Evolutionary conservation across 1,140 invertebrate species (phyloP).

Genomic region (Brachionus sp.): DNA sequence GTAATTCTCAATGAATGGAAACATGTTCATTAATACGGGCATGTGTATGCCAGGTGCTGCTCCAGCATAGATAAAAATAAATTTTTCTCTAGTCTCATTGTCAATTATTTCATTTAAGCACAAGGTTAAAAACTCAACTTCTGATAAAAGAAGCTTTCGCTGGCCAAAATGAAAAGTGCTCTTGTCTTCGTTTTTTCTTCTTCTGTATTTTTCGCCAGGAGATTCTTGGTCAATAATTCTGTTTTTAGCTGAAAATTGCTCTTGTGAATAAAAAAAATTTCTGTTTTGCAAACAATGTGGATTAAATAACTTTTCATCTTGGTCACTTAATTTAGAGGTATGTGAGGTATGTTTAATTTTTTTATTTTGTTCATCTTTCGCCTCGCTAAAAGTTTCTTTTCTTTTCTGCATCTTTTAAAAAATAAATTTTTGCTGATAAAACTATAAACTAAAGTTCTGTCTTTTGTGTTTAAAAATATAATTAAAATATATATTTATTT

Average conservation of each 20-base stretch:
- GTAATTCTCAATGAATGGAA: neutral
- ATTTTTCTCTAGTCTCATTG: neutral
- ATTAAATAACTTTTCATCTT: neutral
- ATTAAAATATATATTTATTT: neutral
- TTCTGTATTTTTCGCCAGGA: neutral
- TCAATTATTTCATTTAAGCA: neutral
- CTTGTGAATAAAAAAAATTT: neutral
- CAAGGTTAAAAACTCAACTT: neutral
- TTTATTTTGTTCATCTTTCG: neutral
- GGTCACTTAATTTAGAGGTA: neutral
- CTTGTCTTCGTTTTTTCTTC: neutral
- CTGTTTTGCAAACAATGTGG: neutral
- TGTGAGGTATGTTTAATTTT: neutral
- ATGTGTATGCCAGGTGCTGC: neutral
- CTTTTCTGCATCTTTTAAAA: neutral
- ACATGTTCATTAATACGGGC: neutral
- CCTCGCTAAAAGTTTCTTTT: neutral
- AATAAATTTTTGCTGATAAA: neutral
- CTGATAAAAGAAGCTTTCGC: neutral
- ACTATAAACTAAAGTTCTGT: neutral
- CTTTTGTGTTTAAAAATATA: neutral
- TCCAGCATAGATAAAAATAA: slow-evolving; percentile 4
- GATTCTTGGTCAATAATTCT: neutral
- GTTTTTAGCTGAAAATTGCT: neutral
- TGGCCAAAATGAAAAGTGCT: slow-evolving; percentile 12